Percentiles rank a stretch among this genome's conserved stretches.
phyloP scores from a whole-genome alignment of 1,140 invertebrate species.

The Drosophila persimilis region DNA sequence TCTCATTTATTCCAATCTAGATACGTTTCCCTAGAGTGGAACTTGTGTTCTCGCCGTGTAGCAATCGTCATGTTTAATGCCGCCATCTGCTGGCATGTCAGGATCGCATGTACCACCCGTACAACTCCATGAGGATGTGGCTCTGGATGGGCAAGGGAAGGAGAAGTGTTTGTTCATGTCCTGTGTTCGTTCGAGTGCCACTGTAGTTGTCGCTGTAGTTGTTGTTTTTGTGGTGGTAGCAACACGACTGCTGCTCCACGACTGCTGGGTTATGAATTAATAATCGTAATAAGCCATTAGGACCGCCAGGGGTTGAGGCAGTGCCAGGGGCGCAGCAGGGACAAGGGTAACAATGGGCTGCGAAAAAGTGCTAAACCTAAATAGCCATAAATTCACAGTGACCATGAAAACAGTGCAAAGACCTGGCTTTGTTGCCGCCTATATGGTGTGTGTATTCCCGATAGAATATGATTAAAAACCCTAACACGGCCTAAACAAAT shows the following conservation, averaged over 20 bases:
- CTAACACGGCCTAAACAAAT: slow-evolving; percentile 66
- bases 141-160: slow-evolving; percentile 14
- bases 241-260: slow-evolving; percentile 21
- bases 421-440: slow-evolving; percentile 21
- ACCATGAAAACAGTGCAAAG: slow-evolving; percentile 43
- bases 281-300: slow-evolving; percentile 74
- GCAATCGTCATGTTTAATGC: slow-evolving; percentile 39
- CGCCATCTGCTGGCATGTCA: slow-evolving; percentile 50
- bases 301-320: slow-evolving; percentile 15
- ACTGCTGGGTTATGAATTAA: slow-evolving; percentile 63
- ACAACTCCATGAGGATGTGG: slow-evolving; percentile 14
- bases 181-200: slow-evolving; percentile 40
- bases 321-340: background rate
- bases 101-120: slow-evolving; percentile 27
- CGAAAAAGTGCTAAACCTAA: slow-evolving; percentile 66
- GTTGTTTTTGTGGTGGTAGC: slow-evolving; percentile 28
- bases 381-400: slow-evolving; percentile 67
- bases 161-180: slow-evolving; percentile 23
- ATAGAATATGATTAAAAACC: slow-evolving; percentile 48
- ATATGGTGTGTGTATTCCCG: slow-evolving; percentile 10
- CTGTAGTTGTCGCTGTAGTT: slow-evolving; percentile 28
- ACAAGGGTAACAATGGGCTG: slow-evolving; percentile 27
- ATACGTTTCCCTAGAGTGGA: too few species aligned
- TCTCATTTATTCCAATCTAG: background rate
- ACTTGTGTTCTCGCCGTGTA: slow-evolving; percentile 18